Evolutionary conservation across 2,113 vertebrate genomes (phyloP), one percentile per base, ranked within the genome.

Genomic region (Labeo catla): DNA sequence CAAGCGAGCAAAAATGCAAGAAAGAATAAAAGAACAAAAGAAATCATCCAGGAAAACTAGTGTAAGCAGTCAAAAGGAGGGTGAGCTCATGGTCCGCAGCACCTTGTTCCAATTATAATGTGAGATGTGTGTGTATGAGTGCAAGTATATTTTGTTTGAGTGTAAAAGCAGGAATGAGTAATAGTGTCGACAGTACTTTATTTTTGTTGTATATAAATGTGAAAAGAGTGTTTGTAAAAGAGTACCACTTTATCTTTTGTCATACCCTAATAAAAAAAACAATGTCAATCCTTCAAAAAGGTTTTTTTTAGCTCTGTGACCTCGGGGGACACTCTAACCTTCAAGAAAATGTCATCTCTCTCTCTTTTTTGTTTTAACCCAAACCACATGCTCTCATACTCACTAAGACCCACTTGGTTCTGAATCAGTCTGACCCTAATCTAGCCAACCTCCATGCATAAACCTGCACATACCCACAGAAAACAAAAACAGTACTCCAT

Each of bases 41-140:
- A 1, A 36, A 78, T 74, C n/a, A 52, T 77, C 50, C 54, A 45
- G 54, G 36, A 19, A 43, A 76, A 23, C 45, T 74, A 83, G 34
- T 79, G 73, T 72, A 91, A 91, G 92, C 91, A 93, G 81, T 83
- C 88, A 63, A 85, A 89, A 83, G 86, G 86, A 87, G 91, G 90
- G 89, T 95, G 94, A 95, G 92, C 93, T 95, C 94, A 94, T 93
- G 86, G 90, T 91, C 90, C 89, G 72, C 88, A 80, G 84, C 94
- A 95, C 92, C 94, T 95, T 95, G 92, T 95, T 95, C 88, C 93
- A 94, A 95, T 95, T 95, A 95, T 86, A 93, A 90, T 91, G 87
- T 91, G 89, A 92, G 89, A 90, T 91, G 61, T 73, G 59, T 88
- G 84, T 86, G 52, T 54, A 59, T 81, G 70, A 28, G 11, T 87